These are phyloP conservation scores for Burhinus oedicnemus DNA, from an alignment of 2,113 vertebrate genomes.

Conservation along the genomic window DNA sequence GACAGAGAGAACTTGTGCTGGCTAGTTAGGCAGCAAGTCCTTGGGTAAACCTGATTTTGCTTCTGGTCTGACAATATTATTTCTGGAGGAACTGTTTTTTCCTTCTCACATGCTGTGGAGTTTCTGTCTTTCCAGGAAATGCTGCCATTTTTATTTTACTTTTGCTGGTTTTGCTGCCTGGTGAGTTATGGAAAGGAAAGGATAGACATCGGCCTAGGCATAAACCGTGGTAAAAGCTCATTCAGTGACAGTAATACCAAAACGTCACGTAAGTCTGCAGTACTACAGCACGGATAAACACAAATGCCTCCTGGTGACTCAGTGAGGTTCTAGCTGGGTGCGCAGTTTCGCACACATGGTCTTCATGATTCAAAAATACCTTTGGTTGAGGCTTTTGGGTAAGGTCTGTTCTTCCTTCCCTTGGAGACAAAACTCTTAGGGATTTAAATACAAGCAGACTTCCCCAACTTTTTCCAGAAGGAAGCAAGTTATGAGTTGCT, in stretches of 20 bases:
- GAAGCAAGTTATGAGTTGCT: not conserved
- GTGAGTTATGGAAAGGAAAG: not conserved
- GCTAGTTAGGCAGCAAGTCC: not conserved
- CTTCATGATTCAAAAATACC: not conserved
- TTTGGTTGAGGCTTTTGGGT: not conserved
- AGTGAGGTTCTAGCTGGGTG: too few species aligned
- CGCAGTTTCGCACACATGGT: fast-evolving
- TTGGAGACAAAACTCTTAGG: not conserved
- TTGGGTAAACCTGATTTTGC: not conserved
- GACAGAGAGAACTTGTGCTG: not conserved
- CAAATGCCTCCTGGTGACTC: not conserved
- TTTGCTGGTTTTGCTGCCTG: not conserved
- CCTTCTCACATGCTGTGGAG: not conserved
- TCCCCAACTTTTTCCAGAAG: not conserved
- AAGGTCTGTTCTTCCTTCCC: not conserved
- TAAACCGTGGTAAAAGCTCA: not conserved
- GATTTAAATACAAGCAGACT: not conserved
- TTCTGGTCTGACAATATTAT: not conserved
- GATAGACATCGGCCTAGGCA: not conserved
- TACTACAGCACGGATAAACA: fast-evolving
- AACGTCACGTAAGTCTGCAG: not conserved
- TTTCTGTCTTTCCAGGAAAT: not conserved
- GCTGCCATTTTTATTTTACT: not conserved
- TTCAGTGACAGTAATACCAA: not conserved
- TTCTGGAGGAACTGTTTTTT: not conserved